A percentile compares a stretch with the other conserved stretches of the same genome.
These are phyloP conservation scores for Hypercompe scribonia DNA, from an alignment of 2,888 invertebrate species.

Conservation along the genomic window DNA sequence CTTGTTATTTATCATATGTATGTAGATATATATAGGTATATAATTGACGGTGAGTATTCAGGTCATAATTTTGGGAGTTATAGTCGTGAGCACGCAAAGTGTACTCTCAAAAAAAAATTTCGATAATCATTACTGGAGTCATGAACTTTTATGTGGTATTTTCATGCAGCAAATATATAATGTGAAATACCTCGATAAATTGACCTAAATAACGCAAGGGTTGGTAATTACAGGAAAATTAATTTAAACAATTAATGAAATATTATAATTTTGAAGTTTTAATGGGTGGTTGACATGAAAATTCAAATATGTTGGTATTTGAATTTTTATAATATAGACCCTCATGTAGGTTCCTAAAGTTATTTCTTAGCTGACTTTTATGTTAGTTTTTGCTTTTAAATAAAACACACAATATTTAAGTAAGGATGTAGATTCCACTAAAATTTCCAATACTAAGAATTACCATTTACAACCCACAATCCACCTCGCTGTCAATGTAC, in stretches of 20 bases:
- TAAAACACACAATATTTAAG: not conserved
- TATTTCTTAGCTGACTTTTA: not conserved
- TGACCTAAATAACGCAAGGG: conserved; percentile 49
- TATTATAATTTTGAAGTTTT: conserved; percentile 34
- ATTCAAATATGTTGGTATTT: conserved; percentile 1
- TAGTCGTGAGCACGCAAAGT: conserved; percentile 43
- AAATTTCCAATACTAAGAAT: not conserved
- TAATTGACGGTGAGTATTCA: conserved; percentile 29
- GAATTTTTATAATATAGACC: too few relatives aligned
- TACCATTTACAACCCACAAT: not conserved
- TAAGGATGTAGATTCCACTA: not conserved
- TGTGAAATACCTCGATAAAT: conserved; percentile 48
- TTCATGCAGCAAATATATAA: conserved; percentile 48
- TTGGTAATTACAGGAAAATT: conserved; percentile 30
- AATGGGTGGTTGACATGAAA: conserved; percentile 41
- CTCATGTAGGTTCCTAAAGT: not conserved
- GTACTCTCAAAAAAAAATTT: conserved; percentile 39
- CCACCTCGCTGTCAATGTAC: not conserved
- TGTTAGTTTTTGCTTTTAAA: not conserved
- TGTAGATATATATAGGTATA: conserved; percentile 29
- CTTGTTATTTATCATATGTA: conserved; percentile 61
- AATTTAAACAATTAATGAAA: conserved; percentile 31
- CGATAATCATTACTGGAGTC: conserved; percentile 39
- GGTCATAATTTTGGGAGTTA: conserved; percentile 45
- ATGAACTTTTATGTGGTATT: conserved; percentile 49